A percentile compares a stretch with the other conserved stretches of the same genome.
These are phyloP conservation scores for Phragmatobia fuliginosa DNA, from an alignment of 2,888 invertebrate genomes.

Conservation along the genomic window DNA sequence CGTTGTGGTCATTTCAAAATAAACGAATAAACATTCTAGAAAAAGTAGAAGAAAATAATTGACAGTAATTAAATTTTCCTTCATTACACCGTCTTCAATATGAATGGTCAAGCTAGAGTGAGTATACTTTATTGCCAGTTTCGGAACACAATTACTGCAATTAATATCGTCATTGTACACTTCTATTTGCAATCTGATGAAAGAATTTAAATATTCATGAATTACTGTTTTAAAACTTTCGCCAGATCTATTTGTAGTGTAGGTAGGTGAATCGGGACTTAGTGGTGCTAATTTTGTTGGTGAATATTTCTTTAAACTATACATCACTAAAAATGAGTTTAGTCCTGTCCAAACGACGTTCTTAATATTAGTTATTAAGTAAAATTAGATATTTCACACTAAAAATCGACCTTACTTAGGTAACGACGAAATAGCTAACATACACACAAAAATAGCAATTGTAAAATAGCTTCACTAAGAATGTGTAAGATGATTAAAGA, in stretches of 20 bases:
- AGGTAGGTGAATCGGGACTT: neutral
- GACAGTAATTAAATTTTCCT: constrained; percentile 7
- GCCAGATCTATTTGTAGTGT: neutral
- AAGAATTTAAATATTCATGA: constrained; percentile 19
- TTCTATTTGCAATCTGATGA: constrained; percentile 11
- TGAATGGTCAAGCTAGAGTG: constrained; percentile 18
- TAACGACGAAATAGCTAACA: too few relatives aligned
- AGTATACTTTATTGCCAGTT: constrained; percentile 4
- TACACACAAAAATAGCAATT: too few relatives aligned
- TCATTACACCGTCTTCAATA: constrained; percentile 9
- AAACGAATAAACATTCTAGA: too few relatives aligned
- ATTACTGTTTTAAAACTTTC: constrained; percentile 1
- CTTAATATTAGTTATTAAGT: too few relatives aligned
- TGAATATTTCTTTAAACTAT: too few relatives aligned
- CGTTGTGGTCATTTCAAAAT: neutral
- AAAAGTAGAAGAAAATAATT: neutral
- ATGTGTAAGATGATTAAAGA: too few relatives aligned
- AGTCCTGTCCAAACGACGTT: too few relatives aligned
- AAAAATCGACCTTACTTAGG: too few relatives aligned
- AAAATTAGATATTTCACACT: too few relatives aligned
- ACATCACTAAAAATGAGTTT: too few relatives aligned
- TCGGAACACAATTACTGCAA: constrained; percentile 17
- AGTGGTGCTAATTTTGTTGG: neutral
- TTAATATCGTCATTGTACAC: constrained; percentile 16
- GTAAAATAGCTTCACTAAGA: too few relatives aligned